Evolutionary conservation across 2,888 invertebrate genomes (phyloP), one percentile per base, ranked within the genome.

Genomic region (Mycogona germanica): DNA sequence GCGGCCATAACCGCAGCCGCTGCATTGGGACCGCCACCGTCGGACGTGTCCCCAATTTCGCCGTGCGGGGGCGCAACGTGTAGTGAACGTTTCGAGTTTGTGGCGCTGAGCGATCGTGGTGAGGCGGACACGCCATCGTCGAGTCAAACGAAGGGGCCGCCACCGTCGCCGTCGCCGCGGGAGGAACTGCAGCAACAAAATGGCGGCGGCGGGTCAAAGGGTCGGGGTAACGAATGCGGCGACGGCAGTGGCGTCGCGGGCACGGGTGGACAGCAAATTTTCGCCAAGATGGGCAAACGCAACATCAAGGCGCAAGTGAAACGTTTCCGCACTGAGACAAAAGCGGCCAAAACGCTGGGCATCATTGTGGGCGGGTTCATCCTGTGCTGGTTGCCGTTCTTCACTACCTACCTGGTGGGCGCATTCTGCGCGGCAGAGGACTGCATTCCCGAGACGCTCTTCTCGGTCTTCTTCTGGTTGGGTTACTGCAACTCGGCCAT

Each of bases 401-500:
- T 81, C 69, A 68, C 81, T 53, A 75, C 79, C 28, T 57, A 57
- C 32, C 25, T 57, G 21, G 40, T 50, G 19, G 55, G 45, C 3
- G 57, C 55, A 7, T 55, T 57, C 41, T 57, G 57, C 32, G 45
- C 19, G 9, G n/a, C n/a, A n/a, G 53, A 53, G 57, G 61, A 61
- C 5, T 91, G 91, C 70, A 87, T 92, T 37, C 81, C 85, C 59
- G 82, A 82, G 1, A 74, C 88, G 55, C 76, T 91, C 53, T 93
- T 93, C 74, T 87, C 89, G 12, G 79, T 95, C 28, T 79, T 93
- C 21, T 95, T 96, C 73, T 97, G 96, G 95, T 76, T 97, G 58
- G 97, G 96, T 1, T 96, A 96, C 73, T 91, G 92, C 73, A 96
- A 96, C 71, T 91, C 91, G 1, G 95, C 93, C 3, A 84, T 95